Evolutionary conservation across 2,888 invertebrate genomes (phyloP).

Genomic region (Caenorhabditis doughertyi): DNA sequence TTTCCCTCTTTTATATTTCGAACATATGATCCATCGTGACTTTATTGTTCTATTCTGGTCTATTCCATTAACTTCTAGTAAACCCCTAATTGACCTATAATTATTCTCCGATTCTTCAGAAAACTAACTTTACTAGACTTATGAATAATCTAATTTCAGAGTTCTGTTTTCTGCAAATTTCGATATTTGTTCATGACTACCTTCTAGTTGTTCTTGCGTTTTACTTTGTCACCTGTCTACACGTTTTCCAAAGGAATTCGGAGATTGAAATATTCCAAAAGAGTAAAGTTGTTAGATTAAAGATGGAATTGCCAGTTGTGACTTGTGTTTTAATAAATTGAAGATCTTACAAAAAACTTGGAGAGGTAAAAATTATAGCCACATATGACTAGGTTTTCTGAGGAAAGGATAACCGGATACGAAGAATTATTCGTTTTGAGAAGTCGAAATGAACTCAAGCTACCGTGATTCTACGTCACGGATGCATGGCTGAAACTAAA

Average conservation of each 20-base stretch:
- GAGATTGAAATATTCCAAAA: background rate
- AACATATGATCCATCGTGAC: too few species aligned
- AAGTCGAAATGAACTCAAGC: too few species aligned
- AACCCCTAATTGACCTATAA: too few species aligned
- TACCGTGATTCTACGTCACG: too few species aligned
- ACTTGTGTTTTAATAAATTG: background rate
- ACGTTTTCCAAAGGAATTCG: background rate
- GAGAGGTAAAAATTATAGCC: constrained; percentile 1
- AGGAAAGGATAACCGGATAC: background rate
- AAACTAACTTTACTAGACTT: background rate
- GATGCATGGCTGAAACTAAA: too few species aligned
- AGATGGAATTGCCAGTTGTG: background rate
- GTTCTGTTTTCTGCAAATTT: background rate
- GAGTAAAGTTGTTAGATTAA: background rate
- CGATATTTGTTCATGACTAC: background rate
- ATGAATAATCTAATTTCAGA: background rate
- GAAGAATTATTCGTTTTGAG: too few species aligned
- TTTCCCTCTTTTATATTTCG: too few species aligned
- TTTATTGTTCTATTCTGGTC: too few species aligned
- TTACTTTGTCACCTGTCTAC: constrained; percentile 10
- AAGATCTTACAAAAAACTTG: constrained; percentile 4
- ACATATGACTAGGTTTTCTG: background rate
- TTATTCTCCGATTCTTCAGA: too few species aligned
- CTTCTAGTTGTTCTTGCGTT: constrained; percentile 4
- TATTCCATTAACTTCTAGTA: too few species aligned